These are phyloP conservation scores for Varecia variegata DNA, from an alignment of 2,797 vertebrate genomes.

Conservation along the genomic window DNA sequence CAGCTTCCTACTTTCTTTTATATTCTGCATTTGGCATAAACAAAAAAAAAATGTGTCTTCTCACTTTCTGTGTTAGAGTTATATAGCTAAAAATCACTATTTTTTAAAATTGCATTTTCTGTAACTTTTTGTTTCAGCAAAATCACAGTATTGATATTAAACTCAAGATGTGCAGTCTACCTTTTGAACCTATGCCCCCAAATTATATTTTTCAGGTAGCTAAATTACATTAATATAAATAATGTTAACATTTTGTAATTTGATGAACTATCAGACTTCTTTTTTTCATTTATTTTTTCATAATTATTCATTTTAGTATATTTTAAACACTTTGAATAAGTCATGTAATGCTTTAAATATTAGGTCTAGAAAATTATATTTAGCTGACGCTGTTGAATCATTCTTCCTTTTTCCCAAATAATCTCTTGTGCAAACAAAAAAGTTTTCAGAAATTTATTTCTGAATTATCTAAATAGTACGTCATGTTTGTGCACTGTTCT, in stretches of 20 bases:
- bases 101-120: not conserved
- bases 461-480: not conserved
- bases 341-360: not conserved
- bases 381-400: not conserved
- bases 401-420: not conserved
- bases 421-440: constrained; percentile 9
- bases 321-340: not conserved
- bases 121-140: not conserved
- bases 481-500: not conserved
- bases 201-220: not conserved
- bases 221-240: not conserved
- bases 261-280: not conserved
- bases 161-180: not conserved
- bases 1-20: not conserved
- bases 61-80: constrained; percentile 9
- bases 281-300: not conserved
- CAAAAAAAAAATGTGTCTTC: not conserved
- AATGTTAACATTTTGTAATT: constrained; percentile 4
- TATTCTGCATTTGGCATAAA: not conserved
- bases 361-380: not conserved
- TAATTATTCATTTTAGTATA: not conserved
- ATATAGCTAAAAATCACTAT: constrained; percentile 29
- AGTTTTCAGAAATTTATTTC: not conserved
- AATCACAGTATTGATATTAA: not conserved
- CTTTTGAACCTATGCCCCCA: not conserved